Evolutionary conservation across 1,140 invertebrate genomes (phyloP), one percentile per base, ranked within the genome.

Genomic region (Lysiphlebus fabarum): DNA sequence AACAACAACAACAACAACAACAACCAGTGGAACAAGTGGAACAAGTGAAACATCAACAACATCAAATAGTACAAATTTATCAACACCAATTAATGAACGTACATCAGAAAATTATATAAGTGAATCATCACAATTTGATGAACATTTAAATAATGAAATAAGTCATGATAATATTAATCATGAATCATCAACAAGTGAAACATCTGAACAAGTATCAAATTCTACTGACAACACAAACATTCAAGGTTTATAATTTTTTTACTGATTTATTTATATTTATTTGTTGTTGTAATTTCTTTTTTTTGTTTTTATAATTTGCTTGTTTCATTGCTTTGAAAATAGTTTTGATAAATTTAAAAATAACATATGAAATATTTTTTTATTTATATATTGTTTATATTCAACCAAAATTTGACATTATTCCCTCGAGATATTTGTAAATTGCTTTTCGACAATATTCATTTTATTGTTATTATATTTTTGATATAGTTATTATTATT

Each of bases 101-200:
- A 76, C 71, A 34, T 71, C 75, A 59, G 70, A 74, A 49, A 76
- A 79, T 58, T 77, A 77, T 56, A 70, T 76, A 55, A 68, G 55
- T 37, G 70, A 77, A 62, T 64, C 74, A 51, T 72, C 72, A 7
- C 70, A 71, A 45, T 49, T 73, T 36, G 71, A 72, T 56, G 54
- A 61, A 33, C 69, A 76, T 43, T 54, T 70, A 37, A 64, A 63
- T 61, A 43, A 54, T 54, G 59, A 60, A n/a, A 58, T 65, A 43
- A 45, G 40, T 56, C 62, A 41, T 58, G 53, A 54, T 54, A 50
- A 45, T 44, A 26, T 61, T 34, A 10, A 37, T 36, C 53, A 53
- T 33, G 53, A 62, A 42, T n/a, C 55, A 5, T 40, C 58, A 36
- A 53, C 62, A 14, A 56, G 62, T 10, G n/a, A 34, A 6, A 48